A percentile compares a stretch with the other conserved stretches of the same genome.
Conservation (phyloP, 2,888 invertebrate species). For the Athalia circularis region DNA sequence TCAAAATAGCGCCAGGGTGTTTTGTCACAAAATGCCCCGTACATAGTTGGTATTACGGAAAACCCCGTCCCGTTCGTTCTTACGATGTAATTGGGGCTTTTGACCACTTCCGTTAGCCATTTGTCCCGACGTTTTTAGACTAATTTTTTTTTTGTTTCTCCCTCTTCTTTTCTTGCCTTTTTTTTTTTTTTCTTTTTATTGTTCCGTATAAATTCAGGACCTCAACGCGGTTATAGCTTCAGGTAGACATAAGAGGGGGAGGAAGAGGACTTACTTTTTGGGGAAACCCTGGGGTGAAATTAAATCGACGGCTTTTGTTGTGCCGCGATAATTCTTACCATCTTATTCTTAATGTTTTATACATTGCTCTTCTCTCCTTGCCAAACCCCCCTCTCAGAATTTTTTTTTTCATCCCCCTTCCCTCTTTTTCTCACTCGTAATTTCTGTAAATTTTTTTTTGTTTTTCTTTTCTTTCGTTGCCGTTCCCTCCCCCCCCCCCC, state of each 20-base stretch:
- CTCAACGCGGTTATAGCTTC: too few relatives aligned
- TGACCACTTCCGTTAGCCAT: conserved; percentile 20
- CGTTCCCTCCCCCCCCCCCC: not conserved
- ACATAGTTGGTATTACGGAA: too few relatives aligned
- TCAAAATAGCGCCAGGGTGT: too few relatives aligned
- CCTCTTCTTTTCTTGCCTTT: not conserved
- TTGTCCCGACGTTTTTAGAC: too few relatives aligned
- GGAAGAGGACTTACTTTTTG: too few relatives aligned
- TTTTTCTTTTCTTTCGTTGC: not conserved
- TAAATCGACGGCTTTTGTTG: conserved; percentile 45
- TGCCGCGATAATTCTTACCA: conserved; percentile 44
- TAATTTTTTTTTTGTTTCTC: conserved; percentile 9
- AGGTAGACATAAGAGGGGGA: too few relatives aligned
- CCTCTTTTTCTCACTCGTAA: not conserved
- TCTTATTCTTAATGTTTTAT: conserved; percentile 48
- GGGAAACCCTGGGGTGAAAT: conserved; percentile 39
- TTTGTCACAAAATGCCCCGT: too few relatives aligned
- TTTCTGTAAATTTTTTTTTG: not conserved
- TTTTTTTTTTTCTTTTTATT: not conserved
- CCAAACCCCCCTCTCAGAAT: not conserved
- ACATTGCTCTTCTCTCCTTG: conserved; percentile 30
- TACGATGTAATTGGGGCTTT: conserved; percentile 14
- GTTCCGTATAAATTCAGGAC: too few relatives aligned
- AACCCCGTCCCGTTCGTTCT: too few relatives aligned
- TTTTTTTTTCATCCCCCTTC: not conserved